Conservation (phyloP, 37 sponge, comb jelly and placozoan species). For the Beroe ovata region DNA sequence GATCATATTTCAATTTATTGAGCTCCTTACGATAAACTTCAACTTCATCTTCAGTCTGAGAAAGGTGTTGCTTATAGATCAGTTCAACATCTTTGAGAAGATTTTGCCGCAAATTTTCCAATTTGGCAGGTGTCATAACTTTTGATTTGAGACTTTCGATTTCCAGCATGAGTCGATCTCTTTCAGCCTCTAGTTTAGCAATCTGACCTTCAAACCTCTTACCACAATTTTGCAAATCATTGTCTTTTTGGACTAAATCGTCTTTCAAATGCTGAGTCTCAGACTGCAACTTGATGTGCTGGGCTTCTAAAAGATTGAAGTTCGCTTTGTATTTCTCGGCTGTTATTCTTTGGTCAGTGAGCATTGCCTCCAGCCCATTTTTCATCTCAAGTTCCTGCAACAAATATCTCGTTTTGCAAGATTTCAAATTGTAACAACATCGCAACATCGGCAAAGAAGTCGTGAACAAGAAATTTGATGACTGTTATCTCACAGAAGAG, state of each 20-base stretch:
- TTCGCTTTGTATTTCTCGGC: slow-evolving; percentile 62
- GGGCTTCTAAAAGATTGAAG: slow-evolving; percentile 49
- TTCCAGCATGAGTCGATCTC: slow-evolving; percentile 25
- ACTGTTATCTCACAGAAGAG: too few relatives aligned
- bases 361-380: slow-evolving; percentile 54
- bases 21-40: slow-evolving; percentile 52
- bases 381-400: slow-evolving; percentile 67
- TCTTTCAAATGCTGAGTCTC: slow-evolving; percentile 40
- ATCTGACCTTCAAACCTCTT: slow-evolving; percentile 17
- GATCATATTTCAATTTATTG: slow-evolving; percentile 45
- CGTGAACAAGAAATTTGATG: too few relatives aligned
- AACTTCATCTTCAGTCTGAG: slow-evolving; percentile 62
- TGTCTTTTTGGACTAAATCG: slow-evolving; percentile 13
- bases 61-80: slow-evolving; percentile 63
- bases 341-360: slow-evolving; percentile 27
- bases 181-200: slow-evolving; percentile 20
- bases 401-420: too few relatives aligned
- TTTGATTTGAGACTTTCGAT: slow-evolving; percentile 38
- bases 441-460: too few relatives aligned
- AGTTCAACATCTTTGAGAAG: slow-evolving; percentile 43
- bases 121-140: slow-evolving; percentile 58
- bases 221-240: background rate
- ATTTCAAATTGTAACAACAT: too few relatives aligned
- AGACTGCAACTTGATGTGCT: slow-evolving; percentile 51
- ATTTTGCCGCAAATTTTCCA: slow-evolving; percentile 35